These are phyloP conservation scores for Onychomys arenicola DNA, from an alignment of 2,797 vertebrate species.

Conservation along the genomic window DNA sequence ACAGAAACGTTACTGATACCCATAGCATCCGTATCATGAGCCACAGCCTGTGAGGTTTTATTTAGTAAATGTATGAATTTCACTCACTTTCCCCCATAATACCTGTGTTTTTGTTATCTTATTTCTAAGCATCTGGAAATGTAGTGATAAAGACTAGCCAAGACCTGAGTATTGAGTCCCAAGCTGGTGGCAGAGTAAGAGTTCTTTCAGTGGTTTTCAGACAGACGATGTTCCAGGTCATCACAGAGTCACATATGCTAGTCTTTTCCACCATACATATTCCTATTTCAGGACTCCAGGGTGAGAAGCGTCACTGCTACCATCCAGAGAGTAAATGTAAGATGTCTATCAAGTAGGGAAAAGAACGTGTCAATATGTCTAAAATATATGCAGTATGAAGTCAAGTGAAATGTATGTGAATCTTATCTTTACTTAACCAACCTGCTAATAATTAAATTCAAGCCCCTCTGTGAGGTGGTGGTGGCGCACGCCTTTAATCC, in stretches of 20 bases:
- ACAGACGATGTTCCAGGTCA: background rate
- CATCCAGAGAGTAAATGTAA: background rate
- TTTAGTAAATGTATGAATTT: background rate
- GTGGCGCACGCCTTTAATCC: background rate
- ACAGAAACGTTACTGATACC: background rate
- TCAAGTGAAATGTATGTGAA: conserved; percentile 14
- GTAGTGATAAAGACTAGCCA: background rate
- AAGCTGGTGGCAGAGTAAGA: background rate
- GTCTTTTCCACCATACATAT: background rate
- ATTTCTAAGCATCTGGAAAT: background rate
- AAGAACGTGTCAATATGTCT: background rate
- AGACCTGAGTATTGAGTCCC: background rate
- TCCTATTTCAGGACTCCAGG: background rate
- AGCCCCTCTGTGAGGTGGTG: background rate
- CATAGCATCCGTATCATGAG: background rate
- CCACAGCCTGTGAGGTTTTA: background rate
- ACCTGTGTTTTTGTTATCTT: background rate
- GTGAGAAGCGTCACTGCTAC: background rate
- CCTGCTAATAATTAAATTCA: background rate
- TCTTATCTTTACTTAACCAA: conserved; percentile 28
- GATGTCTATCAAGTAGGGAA: background rate
- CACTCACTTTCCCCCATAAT: background rate
- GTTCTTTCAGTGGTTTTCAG: background rate
- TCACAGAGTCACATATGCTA: background rate
- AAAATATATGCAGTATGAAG: background rate